Percentiles rank a stretch among this genome's conserved stretches.
Evolutionary conservation across 1,140 invertebrate species (phyloP).

Genomic region (Zaprionus nigranus): DNA sequence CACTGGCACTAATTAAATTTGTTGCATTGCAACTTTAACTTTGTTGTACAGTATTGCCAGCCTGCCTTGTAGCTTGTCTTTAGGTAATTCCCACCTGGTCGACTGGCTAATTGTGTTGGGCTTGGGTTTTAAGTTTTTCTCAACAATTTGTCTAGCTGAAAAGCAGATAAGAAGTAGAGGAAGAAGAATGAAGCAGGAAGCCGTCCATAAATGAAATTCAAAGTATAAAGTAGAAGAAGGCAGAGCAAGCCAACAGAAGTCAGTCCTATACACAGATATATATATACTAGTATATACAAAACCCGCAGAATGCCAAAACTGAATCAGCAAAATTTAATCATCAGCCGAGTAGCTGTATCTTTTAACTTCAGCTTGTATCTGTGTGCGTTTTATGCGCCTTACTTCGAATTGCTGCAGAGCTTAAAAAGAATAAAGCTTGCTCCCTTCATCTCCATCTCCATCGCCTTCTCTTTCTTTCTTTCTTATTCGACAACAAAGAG

Average conservation of each 20-base stretch:
- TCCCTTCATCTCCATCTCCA: constrained; percentile 4
- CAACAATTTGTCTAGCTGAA: constrained; percentile 29
- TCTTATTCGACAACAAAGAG: neutral
- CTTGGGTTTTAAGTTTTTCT: constrained; percentile 14
- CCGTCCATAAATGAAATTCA: constrained; percentile 36
- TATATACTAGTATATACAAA: neutral
- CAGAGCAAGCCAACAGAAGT: neutral
- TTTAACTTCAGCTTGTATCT: constrained; percentile 10
- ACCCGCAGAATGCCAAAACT: constrained; percentile 43
- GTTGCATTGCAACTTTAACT: neutral
- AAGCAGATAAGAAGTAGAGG: neutral
- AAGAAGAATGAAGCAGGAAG: constrained; percentile 7
- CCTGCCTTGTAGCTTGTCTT: constrained; percentile 3
- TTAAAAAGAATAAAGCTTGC: constrained; percentile 36
- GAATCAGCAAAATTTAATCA: constrained; percentile 77
- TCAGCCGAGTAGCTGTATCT: constrained; percentile 21
- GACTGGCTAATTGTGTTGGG: constrained; percentile 29
- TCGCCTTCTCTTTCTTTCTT: neutral
- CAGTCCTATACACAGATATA: neutral
- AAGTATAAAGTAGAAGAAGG: neutral
- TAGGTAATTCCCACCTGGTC: constrained; percentile 6
- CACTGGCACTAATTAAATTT: too few species aligned
- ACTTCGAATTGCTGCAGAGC: constrained; percentile 53
- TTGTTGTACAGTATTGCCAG: constrained; percentile 6
- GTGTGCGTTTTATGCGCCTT: constrained; percentile 54